Evolutionary conservation across 2,113 vertebrate genomes (phyloP).

Genomic region (Eublepharis macularius): DNA sequence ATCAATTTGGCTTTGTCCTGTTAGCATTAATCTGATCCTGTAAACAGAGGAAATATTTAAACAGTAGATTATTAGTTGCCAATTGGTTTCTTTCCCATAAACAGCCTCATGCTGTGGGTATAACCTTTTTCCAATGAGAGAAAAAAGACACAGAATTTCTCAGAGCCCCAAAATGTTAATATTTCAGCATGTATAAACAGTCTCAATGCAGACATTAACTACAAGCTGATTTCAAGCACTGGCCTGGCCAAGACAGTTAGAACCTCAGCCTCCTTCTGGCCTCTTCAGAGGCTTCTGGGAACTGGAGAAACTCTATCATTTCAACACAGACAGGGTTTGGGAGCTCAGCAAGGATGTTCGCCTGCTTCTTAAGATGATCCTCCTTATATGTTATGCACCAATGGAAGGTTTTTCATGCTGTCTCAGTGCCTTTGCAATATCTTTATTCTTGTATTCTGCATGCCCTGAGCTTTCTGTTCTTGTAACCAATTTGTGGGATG

Average conservation of each 20-base stretch:
- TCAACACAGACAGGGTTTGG: not conserved
- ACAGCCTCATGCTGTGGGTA: not conserved
- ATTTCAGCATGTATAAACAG: not conserved
- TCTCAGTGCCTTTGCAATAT: not conserved
- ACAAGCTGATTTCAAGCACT: not conserved
- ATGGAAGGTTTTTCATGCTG: not conserved
- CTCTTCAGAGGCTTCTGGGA: not conserved
- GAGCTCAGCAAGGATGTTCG: not conserved
- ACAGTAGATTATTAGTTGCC: not conserved
- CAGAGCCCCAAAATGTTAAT: not conserved
- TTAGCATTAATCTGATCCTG: not conserved
- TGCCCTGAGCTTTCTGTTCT: not conserved
- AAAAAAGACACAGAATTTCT: not conserved
- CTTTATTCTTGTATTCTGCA: not conserved
- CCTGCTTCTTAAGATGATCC: not conserved
- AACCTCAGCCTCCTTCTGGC: not conserved
- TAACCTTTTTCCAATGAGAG: not conserved
- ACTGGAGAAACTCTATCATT: not conserved
- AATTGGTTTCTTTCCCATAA: not conserved
- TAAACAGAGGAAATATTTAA: not conserved
- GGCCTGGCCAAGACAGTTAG: not conserved
- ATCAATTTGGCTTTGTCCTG: too few species aligned
- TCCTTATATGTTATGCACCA: not conserved
- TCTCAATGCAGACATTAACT: not conserved
- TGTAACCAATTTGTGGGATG: not conserved